Percentiles rank a stretch among this genome's conserved stretches.
Conservation (phyloP, 2,888 invertebrate genomes). For the Peribatodes rhomboidaria region DNA sequence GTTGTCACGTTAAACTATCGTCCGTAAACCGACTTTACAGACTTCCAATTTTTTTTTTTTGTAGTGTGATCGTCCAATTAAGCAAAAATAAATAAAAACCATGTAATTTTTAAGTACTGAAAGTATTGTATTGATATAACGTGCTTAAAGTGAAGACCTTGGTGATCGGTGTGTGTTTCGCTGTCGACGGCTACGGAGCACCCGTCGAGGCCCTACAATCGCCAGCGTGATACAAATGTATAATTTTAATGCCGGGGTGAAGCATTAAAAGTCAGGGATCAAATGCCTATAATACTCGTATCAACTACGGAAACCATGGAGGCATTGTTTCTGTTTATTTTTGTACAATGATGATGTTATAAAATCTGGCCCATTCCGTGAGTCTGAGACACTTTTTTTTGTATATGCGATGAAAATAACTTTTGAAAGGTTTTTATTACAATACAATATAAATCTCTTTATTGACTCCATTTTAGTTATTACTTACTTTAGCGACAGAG, state of each 20-base stretch:
- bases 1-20: too few species aligned
- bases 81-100: neutral
- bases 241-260: slow-evolving; percentile 86
- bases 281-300: slow-evolving; percentile 82
- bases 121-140: slow-evolving; percentile 32
- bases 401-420: too few species aligned
- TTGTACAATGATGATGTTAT: slow-evolving; percentile 4
- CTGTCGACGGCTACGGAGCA: slow-evolving; percentile 47
- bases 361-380: neutral
- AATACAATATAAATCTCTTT: too few species aligned
- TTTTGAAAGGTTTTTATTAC: neutral
- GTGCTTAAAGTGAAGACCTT: slow-evolving; percentile 72
- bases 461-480: too few species aligned
- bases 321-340: slow-evolving; percentile 36
- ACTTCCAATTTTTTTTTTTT: too few species aligned
- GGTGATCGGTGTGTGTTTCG: slow-evolving; percentile 75
- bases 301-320: slow-evolving; percentile 59
- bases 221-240: slow-evolving; percentile 86
- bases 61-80: neutral
- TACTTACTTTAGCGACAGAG: too few species aligned
- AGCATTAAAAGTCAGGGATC: slow-evolving; percentile 87
- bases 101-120: neutral
- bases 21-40: too few species aligned
- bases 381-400: too few species aligned
- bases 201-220: slow-evolving; percentile 83